These are phyloP conservation scores for Microcebus griseorufus DNA, from an alignment of 2,113 vertebrate genomes.

Conservation along the genomic window DNA sequence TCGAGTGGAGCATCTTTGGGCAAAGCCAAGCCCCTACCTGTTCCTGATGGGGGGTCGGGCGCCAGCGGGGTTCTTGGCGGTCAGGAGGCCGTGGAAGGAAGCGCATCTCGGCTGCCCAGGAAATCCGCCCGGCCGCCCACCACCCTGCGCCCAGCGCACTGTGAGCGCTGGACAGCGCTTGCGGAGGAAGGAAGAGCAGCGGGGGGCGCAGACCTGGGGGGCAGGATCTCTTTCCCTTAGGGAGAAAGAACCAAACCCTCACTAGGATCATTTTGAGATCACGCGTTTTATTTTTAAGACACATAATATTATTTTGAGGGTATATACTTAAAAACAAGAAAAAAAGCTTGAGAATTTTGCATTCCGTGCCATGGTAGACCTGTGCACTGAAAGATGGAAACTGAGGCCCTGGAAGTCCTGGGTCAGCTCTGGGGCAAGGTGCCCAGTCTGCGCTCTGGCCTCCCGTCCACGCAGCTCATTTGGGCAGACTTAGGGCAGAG, in stretches of 20 bases:
- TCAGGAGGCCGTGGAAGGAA: neutral
- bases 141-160: neutral
- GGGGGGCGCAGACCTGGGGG: too few relatives aligned
- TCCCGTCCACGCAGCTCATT: neutral
- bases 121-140: rapidly evolving
- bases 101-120: rapidly evolving
- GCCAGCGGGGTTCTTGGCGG: neutral
- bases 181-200: neutral
- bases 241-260: neutral
- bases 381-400: neutral
- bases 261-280: neutral
- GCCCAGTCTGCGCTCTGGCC: neutral
- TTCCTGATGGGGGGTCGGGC: too few relatives aligned
- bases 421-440: too few relatives aligned
- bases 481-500: neutral
- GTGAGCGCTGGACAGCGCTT: neutral
- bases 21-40: neutral
- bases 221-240: neutral
- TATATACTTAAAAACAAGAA: neutral
- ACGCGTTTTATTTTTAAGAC: neutral
- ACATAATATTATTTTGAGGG: neutral
- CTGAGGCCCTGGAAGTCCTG: neutral
- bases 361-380: neutral
- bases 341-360: neutral
- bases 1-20: neutral